Percentiles rank a stretch among this genome's conserved stretches.
These are phyloP conservation scores for Periophthalmus magnuspinnatus DNA, from an alignment of 2,797 vertebrate species.

Conservation along the genomic window DNA sequence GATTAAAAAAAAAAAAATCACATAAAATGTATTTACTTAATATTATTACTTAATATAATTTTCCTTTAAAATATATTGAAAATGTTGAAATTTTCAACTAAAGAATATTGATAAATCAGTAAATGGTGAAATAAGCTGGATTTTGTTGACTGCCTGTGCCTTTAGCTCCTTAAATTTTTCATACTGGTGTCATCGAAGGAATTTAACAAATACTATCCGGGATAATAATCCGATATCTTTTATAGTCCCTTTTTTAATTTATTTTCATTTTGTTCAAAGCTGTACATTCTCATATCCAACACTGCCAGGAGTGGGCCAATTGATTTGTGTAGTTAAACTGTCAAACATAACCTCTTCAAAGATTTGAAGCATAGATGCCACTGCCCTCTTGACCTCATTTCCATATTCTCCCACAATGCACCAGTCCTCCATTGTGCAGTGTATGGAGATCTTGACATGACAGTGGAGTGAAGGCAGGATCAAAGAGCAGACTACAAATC, in stretches of 20 bases:
- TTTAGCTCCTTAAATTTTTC: no score
- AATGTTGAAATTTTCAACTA: neutral
- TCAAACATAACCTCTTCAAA: slow-evolving; percentile 9
- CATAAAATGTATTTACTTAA: no score
- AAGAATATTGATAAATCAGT: neutral
- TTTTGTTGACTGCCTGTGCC: no score
- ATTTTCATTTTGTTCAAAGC: neutral
- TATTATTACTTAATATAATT: no score
- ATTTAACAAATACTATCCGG: neutral
- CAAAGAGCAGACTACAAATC: slow-evolving; percentile 47
- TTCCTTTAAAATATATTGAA: no score
- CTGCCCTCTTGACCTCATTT: slow-evolving; percentile 4
- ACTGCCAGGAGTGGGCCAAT: neutral
- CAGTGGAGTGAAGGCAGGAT: slow-evolving; percentile 37
- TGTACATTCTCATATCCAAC: neutral
- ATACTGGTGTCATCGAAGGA: neutral
- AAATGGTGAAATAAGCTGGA: neutral
- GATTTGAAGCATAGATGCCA: neutral
- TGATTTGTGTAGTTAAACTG: slow-evolving; percentile 3
- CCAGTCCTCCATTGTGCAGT: neutral
- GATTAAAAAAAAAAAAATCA: no score
- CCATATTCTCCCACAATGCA: slow-evolving; percentile 12
- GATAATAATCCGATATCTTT: slow-evolving; percentile 7
- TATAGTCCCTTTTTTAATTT: neutral
- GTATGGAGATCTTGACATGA: slow-evolving; percentile 54